These are phyloP conservation scores for Myripristis murdjan DNA, from an alignment of 2,797 vertebrate genomes.

Conservation along the genomic window DNA sequence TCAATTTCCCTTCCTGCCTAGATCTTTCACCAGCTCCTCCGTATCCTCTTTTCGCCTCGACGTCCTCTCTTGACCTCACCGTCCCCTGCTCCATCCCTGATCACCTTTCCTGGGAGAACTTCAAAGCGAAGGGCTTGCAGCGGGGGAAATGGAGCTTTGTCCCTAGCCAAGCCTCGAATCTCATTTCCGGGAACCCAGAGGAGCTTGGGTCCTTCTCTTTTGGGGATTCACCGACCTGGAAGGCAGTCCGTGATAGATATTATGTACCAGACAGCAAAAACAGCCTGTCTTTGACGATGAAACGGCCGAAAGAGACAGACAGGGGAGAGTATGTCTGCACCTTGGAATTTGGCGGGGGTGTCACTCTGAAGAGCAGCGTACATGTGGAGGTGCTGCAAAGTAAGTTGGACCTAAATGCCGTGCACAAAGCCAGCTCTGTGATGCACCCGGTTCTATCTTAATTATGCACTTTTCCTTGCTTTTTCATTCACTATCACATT, in stretches of 20 bases:
- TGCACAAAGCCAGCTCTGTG: background rate
- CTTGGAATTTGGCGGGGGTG: constrained; percentile 36
- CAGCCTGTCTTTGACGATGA: constrained; percentile 49
- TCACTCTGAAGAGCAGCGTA: constrained; percentile 25
- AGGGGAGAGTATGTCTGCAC: constrained; percentile 70
- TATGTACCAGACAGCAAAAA: rapidly evolving
- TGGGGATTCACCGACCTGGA: background rate
- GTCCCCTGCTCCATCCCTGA: constrained; percentile 69
- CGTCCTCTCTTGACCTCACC: background rate
- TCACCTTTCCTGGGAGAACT: constrained; percentile 42
- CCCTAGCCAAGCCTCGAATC: background rate
- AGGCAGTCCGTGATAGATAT: rapidly evolving
- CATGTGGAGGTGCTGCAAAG: constrained; percentile 75
- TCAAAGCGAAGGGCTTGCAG: constrained; percentile 33
- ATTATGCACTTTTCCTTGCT: background rate
- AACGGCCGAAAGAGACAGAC: background rate
- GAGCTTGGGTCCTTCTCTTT: constrained; percentile 42
- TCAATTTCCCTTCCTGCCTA: constrained; percentile 41
- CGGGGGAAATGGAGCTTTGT: constrained; percentile 72
- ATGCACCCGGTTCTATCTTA: background rate
- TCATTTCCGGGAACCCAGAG: background rate
- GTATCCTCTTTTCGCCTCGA: constrained; percentile 54
- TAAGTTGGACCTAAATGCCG: constrained; percentile 55
- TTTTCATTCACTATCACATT: background rate
- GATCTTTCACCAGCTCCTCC: constrained; percentile 55